Percentiles rank a stretch among this genome's conserved stretches.
phyloP scores from a whole-genome alignment of 2,888 invertebrate species.

The Sthenelais limicola region DNA sequence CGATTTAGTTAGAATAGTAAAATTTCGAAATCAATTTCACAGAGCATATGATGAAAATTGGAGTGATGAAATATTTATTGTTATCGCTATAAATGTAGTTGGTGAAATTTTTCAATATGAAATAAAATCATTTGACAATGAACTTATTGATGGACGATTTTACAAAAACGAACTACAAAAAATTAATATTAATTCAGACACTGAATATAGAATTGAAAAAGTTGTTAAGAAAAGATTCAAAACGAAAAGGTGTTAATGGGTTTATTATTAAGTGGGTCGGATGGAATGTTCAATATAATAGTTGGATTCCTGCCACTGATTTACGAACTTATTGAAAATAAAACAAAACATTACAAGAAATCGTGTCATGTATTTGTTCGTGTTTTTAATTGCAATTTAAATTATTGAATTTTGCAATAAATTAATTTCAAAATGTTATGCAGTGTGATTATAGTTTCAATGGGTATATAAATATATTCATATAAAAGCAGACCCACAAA shows the following conservation, averaged over 20 bases:
- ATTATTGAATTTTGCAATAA: too few relatives aligned
- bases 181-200: not conserved
- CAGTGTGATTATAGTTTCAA: too few relatives aligned
- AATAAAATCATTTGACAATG: slow-evolving; percentile 1
- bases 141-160: not conserved
- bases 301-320: not conserved
- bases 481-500: too few relatives aligned
- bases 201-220: slow-evolving; percentile 1
- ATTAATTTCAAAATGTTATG: too few relatives aligned
- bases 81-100: not conserved
- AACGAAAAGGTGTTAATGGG: not conserved
- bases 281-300: not conserved
- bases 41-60: slow-evolving; percentile 12
- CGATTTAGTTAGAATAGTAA: not conserved
- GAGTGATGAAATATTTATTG: slow-evolving; percentile 8
- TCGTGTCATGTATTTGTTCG: too few relatives aligned
- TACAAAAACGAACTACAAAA: slow-evolving; percentile 15
- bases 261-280: not conserved
- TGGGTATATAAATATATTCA: too few relatives aligned
- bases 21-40: not conserved
- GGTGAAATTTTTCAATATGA: not conserved
- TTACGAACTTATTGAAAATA: too few relatives aligned
- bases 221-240: not conserved
- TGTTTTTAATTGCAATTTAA: too few relatives aligned
- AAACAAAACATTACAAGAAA: too few relatives aligned